Conservation (phyloP, 2,113 vertebrate species). For the Mesoclemmys tuberculata region DNA sequence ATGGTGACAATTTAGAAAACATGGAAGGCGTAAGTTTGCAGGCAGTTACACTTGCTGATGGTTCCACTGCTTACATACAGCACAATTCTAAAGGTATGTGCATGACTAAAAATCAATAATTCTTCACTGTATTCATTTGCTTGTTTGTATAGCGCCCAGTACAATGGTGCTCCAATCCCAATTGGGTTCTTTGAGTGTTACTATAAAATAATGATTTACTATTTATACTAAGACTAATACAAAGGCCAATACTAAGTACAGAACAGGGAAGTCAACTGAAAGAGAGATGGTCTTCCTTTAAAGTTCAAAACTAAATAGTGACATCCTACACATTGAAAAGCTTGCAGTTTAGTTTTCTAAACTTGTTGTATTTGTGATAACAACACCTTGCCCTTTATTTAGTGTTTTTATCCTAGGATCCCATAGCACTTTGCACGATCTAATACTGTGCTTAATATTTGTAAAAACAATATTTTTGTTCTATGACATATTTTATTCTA, state of each 20-base stretch:
- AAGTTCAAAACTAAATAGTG: not conserved
- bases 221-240: not conserved
- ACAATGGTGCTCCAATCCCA: not conserved
- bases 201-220: not conserved
- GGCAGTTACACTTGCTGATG: conserved; percentile 95
- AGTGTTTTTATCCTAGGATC: not conserved
- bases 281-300: not conserved
- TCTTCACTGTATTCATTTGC: not conserved
- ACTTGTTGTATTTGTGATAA: not conserved
- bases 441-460: not conserved
- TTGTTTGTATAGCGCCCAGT: not conserved
- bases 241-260: not conserved
- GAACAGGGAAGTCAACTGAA: not conserved
- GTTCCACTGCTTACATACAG: conserved; percentile 97
- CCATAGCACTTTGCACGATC: not conserved
- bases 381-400: not conserved
- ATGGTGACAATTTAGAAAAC: conserved; percentile 94
- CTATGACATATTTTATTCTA: not conserved
- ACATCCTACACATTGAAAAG: not conserved
- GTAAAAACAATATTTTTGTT: conserved; percentile 46
- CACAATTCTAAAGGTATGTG: conserved; percentile 92
- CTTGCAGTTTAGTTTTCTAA: not conserved
- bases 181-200: not conserved
- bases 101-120: not conserved
- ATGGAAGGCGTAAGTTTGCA: conserved; percentile 98